Conservation (phyloP, 64 coral and sea anemone genomes). For the Porites lutea region DNA sequence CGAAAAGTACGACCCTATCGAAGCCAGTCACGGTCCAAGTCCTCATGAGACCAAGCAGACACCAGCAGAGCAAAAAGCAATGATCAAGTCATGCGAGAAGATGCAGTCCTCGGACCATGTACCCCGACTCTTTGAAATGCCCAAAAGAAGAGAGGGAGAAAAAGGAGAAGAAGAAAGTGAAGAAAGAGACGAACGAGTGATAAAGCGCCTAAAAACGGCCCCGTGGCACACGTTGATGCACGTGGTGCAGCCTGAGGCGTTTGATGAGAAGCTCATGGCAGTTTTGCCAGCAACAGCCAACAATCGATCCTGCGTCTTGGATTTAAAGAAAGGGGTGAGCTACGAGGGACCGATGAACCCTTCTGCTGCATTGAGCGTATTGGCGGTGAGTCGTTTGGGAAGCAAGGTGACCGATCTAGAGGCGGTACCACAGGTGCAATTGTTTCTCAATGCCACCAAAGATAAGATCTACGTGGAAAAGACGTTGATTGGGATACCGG, state of each 20-base stretch:
- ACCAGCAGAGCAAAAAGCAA: background rate
- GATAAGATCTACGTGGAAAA: background rate
- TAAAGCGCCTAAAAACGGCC: background rate
- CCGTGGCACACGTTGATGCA: background rate
- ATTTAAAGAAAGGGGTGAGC: background rate
- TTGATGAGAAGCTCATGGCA: background rate
- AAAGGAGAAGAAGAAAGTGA: background rate
- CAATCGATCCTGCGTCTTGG: background rate
- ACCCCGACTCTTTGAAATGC: background rate
- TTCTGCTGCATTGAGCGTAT: background rate
- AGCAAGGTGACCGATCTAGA: background rate
- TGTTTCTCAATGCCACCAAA: background rate
- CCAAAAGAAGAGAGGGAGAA: background rate
- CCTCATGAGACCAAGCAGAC: background rate
- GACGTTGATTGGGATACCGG: background rate
- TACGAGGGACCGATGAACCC: background rate
- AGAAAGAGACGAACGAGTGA: background rate
- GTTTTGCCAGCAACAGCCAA: background rate
- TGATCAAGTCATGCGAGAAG: background rate
- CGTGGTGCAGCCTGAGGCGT: background rate
- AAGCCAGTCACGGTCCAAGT: background rate
- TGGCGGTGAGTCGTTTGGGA: background rate
- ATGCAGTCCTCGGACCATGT: background rate
- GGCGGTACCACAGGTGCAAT: background rate
- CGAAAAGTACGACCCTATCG: background rate